These are phyloP conservation scores for Diadumene lineata DNA, from an alignment of 92 coral and sea anemone species.

Conservation along the genomic window DNA sequence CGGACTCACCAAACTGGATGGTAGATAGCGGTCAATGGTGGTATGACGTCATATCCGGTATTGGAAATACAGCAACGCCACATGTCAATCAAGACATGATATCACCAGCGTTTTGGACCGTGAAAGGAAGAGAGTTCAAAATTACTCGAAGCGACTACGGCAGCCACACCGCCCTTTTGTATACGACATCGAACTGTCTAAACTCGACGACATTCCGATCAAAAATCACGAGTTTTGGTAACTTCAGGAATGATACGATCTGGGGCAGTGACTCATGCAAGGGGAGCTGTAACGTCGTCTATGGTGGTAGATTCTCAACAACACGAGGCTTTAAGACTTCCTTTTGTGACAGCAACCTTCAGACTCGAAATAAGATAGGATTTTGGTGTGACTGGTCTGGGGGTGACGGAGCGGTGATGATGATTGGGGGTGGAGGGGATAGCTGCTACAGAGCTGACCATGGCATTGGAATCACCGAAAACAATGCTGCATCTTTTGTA, in stretches of 20 bases:
- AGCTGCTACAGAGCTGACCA: conserved; percentile 43
- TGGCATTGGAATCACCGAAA: conserved; percentile 42
- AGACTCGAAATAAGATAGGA: conserved; percentile 26
- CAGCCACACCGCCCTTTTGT: not conserved
- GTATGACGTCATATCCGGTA: conserved; percentile 11
- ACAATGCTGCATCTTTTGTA: conserved; percentile 6
- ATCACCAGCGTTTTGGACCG: conserved; percentile 45
- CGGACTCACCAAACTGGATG: conserved; percentile 43
- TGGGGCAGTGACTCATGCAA: conserved; percentile 39
- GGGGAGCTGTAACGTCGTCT: conserved; percentile 38
- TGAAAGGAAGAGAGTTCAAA: conserved; percentile 36
- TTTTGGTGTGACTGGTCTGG: conserved; percentile 29
- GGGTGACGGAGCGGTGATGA: conserved; percentile 45
- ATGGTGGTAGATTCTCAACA: conserved; percentile 33
- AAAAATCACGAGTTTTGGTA: conserved; percentile 38
- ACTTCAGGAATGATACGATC: conserved; percentile 19
- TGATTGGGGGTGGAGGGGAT: conserved; percentile 53
- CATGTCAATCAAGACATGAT: conserved; percentile 33
- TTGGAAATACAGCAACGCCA: conserved; percentile 7
- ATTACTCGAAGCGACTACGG: conserved; percentile 47
- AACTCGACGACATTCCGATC: conserved; percentile 37
- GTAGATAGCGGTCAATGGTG: conserved; percentile 23
- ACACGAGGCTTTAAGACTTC: conserved; percentile 41
- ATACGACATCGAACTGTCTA: conserved; percentile 1
- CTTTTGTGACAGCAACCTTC: conserved; percentile 24